Base-by-base conservation (phyloP, 2,113 vertebrate genomes). In the Balaeniceps rex region DNA sequence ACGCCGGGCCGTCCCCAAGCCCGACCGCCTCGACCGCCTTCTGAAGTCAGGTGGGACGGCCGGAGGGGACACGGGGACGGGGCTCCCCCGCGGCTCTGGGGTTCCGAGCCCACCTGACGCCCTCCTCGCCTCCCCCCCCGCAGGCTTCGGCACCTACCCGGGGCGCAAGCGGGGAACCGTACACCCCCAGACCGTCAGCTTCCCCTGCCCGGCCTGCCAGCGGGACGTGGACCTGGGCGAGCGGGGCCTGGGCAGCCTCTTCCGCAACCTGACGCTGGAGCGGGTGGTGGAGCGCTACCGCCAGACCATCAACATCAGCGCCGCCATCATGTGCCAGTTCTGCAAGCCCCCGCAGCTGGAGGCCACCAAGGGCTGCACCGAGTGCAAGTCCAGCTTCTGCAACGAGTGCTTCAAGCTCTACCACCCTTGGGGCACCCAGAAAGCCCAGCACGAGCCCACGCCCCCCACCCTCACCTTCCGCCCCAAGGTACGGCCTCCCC, bases 351-450 rank as follows among this genome's bases (percentile, higher is more conserved):
- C 99, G 0, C 98, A 98, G 40, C 98, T 99, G 87, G 99, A 99
- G 96, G 99, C 99, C 97, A 99, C 99, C 51, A 99, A 99, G 95
- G 99, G 99, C 97, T 99, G 99, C 65, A 99, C 99, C 0, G 99
- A 99, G 98, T 99, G 99, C 97, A 98, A 99, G 8, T 98, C 99
- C 74, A 99, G 99, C 98, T 99, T 99, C 98, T 99, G 99, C 98
- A 99, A 99, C 0, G 99, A 99, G 90, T 99, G 99, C 97, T 99
- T 99, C 97, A 99, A 99, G 94, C 99, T 99, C 75, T 99, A 99
- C 97, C 99, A 99, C 93, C 99, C 99, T 4, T 99, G 99, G 99
- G 99, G 99, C 70, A 99, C 99, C 7, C 99, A 99, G 61, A 99
- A 99, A 75, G 99, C 99, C 69, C 99, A 99, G 96, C 99, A 99